Evolutionary conservation across 1,140 invertebrate genomes (phyloP), one percentile per base, ranked within the genome.

Genomic region (Parapsyche elsis): DNA sequence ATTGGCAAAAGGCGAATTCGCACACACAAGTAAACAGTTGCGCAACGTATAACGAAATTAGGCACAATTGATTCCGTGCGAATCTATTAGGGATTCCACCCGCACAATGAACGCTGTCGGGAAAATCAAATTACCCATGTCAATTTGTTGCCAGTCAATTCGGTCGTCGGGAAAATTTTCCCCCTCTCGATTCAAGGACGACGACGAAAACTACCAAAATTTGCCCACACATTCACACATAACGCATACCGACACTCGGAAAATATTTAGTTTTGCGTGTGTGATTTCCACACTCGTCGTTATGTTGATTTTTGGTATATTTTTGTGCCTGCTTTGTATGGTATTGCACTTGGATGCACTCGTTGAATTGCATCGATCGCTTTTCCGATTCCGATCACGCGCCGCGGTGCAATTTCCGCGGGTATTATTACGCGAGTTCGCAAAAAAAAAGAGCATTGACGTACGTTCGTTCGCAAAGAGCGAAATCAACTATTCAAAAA

Each of bases 71-170:
- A 77, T 77, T 77, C 75, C 19, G 53, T 64, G 75, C 75, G 59
- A 61, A 77, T 77, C 75, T 77, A 77, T 77, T 77, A 77, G 75
- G 75, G 75, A 77, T 67, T 77, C 75, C 49, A 24, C 79, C 57
- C 75, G 53, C 78, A 83, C 79, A 80, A 76, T 80, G 79, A 74
- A 76, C 70, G 81, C 26, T 74, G 71, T 71, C 77, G 57, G 61
- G 75, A 67, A 83, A 83, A 83, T 83, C 81, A 80, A 83, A 83
- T 83, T 83, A 83, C 81, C 75, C 81, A 76, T 83, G 81, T 83
- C 81, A 83, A 83, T 83, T 83, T 83, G 81, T 80, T 83, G 61
- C 70, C 81, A 83, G 81, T 83, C 81, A 83, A 80, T 83, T 83
- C 76, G 38, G 78, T 73, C 44, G 30, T 7, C 46, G 23, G 14